Conservation (phyloP, 2,888 invertebrate genomes). For the Pycnomerus fuliginosus region DNA sequence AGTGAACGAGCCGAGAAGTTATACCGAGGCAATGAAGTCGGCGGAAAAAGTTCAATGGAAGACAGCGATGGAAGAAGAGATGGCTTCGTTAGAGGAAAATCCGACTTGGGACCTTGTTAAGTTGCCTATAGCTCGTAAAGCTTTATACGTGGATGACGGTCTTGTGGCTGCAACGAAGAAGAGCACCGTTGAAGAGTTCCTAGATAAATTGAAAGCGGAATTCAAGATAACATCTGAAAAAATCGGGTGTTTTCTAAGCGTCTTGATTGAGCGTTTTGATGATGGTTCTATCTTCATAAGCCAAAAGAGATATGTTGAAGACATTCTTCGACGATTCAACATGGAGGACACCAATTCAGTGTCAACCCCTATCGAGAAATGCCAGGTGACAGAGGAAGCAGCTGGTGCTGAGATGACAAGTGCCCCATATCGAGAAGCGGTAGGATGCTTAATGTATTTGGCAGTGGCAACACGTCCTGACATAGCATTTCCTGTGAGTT, state of each 20-base stretch:
- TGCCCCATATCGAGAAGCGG: conserved; percentile 26
- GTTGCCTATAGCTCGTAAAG: no score
- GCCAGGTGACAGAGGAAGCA: conserved; percentile 22
- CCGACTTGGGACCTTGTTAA: no score
- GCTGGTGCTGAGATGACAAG: conserved; percentile 7
- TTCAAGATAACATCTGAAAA: conserved; percentile 9
- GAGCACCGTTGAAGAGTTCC: conserved; percentile 21
- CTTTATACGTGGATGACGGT: conserved; percentile 44
- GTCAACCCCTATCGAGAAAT: conserved; percentile 22
- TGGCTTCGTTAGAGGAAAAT: no score
- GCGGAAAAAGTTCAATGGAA: no score
- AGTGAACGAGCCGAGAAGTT: no score
- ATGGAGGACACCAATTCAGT: conserved; percentile 4
- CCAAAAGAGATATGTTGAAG: conserved; percentile 10
- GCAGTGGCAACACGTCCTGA: conserved; percentile 21
- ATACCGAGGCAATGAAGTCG: no score
- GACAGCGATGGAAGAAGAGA: no score
- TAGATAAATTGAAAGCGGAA: conserved; percentile 22
- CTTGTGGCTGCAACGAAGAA: conserved; percentile 25
- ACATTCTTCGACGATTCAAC: conserved; percentile 10
- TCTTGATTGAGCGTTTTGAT: neutral
- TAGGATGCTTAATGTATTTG: conserved; percentile 30
- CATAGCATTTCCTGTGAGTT: conserved; percentile 20
- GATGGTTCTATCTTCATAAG: conserved; percentile 2
- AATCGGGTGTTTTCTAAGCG: conserved; percentile 2